Conservation (phyloP, 2,113 vertebrate species). For the Caretta caretta region DNA sequence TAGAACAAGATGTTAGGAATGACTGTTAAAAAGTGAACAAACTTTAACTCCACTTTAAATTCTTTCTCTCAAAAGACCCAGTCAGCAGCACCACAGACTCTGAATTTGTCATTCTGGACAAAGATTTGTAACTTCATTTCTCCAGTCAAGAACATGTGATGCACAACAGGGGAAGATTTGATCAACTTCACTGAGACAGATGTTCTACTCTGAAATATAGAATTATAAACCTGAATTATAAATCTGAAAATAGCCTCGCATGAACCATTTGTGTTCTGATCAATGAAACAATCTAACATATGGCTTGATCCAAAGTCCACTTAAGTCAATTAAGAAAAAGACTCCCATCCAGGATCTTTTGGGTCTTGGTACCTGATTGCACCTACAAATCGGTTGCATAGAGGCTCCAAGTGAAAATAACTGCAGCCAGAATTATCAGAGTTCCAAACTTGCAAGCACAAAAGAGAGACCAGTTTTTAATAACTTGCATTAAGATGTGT, state of each 20-base stretch:
- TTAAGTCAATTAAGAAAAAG: not conserved
- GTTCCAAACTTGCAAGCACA: not conserved
- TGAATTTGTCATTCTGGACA: not conserved
- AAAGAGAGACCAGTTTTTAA: not conserved
- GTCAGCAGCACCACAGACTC: not conserved
- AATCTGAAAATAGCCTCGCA: not conserved
- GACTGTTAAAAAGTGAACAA: not conserved
- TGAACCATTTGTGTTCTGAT: not conserved
- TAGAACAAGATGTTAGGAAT: not conserved
- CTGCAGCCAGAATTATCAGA: not conserved
- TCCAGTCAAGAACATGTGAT: not conserved
- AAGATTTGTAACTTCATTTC: not conserved
- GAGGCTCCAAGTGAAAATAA: not conserved
- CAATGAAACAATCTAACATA: not conserved
- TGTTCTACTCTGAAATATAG: not conserved
- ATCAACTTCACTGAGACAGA: not conserved
- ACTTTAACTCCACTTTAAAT: not conserved
- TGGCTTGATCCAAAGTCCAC: not conserved
- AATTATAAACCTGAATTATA: not conserved
- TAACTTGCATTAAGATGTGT: not conserved
- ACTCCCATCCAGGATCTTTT: not conserved
- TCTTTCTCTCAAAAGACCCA: too few relatives aligned
- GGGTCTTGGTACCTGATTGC: not conserved
- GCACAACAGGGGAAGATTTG: not conserved
- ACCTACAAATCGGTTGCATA: not conserved